These are phyloP conservation scores for Cydia fagiglandana DNA, from an alignment of 1,140 invertebrate genomes.

Conservation along the genomic window DNA sequence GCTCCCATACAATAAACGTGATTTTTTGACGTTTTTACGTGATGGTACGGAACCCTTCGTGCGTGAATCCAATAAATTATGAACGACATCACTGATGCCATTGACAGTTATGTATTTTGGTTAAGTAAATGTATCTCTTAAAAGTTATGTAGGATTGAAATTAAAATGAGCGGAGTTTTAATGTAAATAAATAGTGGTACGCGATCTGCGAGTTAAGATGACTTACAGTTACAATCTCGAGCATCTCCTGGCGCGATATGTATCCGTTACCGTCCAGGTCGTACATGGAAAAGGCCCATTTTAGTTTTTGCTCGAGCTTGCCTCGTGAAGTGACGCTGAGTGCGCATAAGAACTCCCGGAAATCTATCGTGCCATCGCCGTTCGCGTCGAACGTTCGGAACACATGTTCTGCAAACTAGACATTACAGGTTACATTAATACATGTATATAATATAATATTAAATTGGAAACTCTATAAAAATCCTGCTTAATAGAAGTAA, in stretches of 20 bases:
- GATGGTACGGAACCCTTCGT: no score
- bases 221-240: slow-evolving; percentile 96
- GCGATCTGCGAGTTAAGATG: neutral
- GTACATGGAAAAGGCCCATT: slow-evolving; percentile 99
- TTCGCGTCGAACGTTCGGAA: slow-evolving; percentile 99
- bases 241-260: slow-evolving; percentile 97
- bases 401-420: slow-evolving; percentile 97
- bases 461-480: no score
- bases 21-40: no score
- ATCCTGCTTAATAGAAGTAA: no score
- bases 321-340: slow-evolving; percentile 96
- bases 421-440: slow-evolving; percentile 34
- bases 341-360: slow-evolving; percentile 98
- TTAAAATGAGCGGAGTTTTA: no score
- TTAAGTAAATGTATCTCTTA: no score
- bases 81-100: no score
- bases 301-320: slow-evolving; percentile 97
- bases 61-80: no score
- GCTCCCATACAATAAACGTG: no score
- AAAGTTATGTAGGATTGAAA: no score
- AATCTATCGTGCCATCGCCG: slow-evolving; percentile 98
- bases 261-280: slow-evolving; percentile 97
- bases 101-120: no score
- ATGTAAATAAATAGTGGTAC: no score
- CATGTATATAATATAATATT: neutral